Evolutionary conservation across 2,113 vertebrate species (phyloP).

Genomic region (Camelus dromedarius): DNA sequence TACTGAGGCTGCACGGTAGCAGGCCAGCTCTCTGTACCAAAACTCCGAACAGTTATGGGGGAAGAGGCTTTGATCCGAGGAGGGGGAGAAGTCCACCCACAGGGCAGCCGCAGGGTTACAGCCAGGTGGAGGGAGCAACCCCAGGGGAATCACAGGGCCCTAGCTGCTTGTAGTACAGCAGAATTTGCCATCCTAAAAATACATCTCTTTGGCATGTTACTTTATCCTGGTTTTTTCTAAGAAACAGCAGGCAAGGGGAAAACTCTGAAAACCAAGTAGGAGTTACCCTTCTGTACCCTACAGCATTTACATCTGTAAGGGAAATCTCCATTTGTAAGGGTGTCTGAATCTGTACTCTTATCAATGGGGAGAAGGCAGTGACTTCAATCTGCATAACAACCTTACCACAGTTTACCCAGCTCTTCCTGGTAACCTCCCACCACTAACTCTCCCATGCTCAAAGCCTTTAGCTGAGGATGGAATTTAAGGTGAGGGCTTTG

Average conservation of each 20-base stretch:
- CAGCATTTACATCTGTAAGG: neutral
- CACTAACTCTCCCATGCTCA: neutral
- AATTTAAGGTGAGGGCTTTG: neutral
- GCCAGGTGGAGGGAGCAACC: neutral
- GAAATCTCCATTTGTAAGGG: neutral
- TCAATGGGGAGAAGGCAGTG: neutral
- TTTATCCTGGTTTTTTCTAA: neutral
- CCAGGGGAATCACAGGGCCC: neutral
- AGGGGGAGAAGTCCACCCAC: neutral
- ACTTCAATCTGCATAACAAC: neutral
- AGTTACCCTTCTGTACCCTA: neutral
- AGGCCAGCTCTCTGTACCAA: neutral
- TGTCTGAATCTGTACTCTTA: neutral
- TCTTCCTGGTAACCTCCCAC: neutral
- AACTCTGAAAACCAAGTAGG: neutral
- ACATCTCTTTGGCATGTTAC: neutral
- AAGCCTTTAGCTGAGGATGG: neutral
- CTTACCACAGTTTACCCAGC: neutral
- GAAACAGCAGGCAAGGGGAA: neutral
- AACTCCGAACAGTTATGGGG: neutral
- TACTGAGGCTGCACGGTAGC: neutral
- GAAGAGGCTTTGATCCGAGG: fast-evolving
- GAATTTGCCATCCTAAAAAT: neutral
- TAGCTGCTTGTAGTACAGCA: neutral
- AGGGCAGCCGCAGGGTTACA: neutral